phyloP scores from a whole-genome alignment of 2,888 invertebrate species.

The Lithophane ornitopus region DNA sequence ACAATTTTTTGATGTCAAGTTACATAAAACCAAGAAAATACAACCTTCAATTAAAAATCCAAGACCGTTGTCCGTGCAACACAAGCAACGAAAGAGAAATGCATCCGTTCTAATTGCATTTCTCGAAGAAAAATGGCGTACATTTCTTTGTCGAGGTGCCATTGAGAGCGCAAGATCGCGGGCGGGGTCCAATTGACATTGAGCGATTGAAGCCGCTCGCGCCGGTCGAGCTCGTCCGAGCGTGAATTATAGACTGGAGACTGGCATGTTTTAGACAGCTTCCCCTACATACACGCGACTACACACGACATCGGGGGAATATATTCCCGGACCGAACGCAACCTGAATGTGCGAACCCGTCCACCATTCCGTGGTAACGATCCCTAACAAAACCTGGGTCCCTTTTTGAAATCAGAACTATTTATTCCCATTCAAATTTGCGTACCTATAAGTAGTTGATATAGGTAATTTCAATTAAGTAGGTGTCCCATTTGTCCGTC shows the following conservation, averaged over 20 bases:
- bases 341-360: slow-evolving; percentile 40
- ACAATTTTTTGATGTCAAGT: slow-evolving; percentile 61
- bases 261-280: slow-evolving; percentile 77
- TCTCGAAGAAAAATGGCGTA: slow-evolving; percentile 84
- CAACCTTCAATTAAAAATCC: slow-evolving; percentile 74
- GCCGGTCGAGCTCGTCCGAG: slow-evolving; percentile 74
- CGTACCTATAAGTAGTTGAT: slow-evolving; percentile 39
- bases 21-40: slow-evolving; percentile 64
- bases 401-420: slow-evolving; percentile 37
- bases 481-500: slow-evolving; percentile 78
- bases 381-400: slow-evolving; percentile 37
- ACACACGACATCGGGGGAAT: slow-evolving; percentile 64
- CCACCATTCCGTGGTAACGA: slow-evolving; percentile 28
- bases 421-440: slow-evolving; percentile 38
- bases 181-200: slow-evolving; percentile 80
- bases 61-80: slow-evolving; percentile 75
- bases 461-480: slow-evolving; percentile 79
- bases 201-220: slow-evolving; percentile 80
- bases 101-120: slow-evolving; percentile 85
- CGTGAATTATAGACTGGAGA: slow-evolving; percentile 80
- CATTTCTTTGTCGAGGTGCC: slow-evolving; percentile 83
- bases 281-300: slow-evolving; percentile 69
- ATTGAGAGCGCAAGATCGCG: slow-evolving; percentile 79
- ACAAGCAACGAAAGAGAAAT: slow-evolving; percentile 79
- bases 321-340: slow-evolving; percentile 61